A percentile compares a stretch with the other conserved stretches of the same genome.
phyloP scores from a whole-genome alignment of 2,888 invertebrate species.

The Ophraella communa region DNA sequence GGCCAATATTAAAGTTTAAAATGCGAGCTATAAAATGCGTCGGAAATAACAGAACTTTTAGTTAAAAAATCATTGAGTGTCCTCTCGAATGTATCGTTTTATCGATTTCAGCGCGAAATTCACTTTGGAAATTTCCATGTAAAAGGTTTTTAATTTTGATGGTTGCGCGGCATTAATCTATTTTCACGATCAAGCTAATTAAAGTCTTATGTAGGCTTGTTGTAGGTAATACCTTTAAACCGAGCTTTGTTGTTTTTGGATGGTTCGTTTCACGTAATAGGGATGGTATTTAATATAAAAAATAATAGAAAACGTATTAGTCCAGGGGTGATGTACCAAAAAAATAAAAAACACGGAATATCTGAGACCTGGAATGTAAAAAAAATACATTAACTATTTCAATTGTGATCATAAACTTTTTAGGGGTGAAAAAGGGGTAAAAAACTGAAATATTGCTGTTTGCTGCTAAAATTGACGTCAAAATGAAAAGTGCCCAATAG shows the following conservation, averaged over 20 bases:
- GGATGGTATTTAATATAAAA: too few species aligned
- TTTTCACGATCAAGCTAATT: constrained; percentile 11
- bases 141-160: constrained; percentile 13
- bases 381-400: too few species aligned
- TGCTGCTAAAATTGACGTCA: too few species aligned
- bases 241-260: background rate
- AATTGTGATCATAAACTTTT: too few species aligned
- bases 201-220: constrained; percentile 1
- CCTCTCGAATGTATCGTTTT: background rate
- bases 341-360: too few species aligned
- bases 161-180: background rate
- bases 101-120: background rate
- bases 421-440: too few species aligned
- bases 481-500: too few species aligned
- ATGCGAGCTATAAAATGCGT: background rate
- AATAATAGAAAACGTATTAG: too few species aligned
- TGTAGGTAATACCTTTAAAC: background rate
- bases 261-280: too few species aligned
- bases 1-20: background rate
- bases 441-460: too few species aligned
- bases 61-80: background rate
- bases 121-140: background rate
- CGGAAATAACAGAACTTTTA: background rate
- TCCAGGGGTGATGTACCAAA: too few species aligned
- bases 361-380: too few species aligned